phyloP scores from a whole-genome alignment of 1,140 invertebrate genomes.

The Drosophila biarmipes region DNA sequence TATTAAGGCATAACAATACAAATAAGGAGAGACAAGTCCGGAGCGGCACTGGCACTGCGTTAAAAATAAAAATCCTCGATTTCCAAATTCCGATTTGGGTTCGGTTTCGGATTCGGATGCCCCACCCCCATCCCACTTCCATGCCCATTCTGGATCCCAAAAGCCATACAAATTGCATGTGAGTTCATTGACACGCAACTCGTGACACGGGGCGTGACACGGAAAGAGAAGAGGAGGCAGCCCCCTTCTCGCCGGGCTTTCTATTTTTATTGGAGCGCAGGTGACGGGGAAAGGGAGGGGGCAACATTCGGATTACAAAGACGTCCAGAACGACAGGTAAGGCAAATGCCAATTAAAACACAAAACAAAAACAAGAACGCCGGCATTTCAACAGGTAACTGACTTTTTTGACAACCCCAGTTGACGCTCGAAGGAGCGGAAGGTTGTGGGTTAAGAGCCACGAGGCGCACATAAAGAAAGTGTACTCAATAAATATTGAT shows the following conservation, averaged over 20 bases:
- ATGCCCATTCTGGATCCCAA: constrained; percentile 4
- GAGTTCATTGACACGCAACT: constrained; percentile 77
- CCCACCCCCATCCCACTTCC: neutral
- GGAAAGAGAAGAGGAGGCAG: neutral
- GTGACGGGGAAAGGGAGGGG: neutral
- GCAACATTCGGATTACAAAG: constrained; percentile 29
- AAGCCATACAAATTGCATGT: constrained; percentile 78
- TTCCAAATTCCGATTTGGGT: constrained; percentile 38
- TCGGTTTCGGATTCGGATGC: constrained; percentile 10
- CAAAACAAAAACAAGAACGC: constrained; percentile 45
- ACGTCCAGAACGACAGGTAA: constrained; percentile 41
- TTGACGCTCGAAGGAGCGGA: constrained; percentile 28
- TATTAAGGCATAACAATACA: constrained; percentile 74
- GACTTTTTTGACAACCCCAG: constrained; percentile 51
- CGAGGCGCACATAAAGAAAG: constrained; percentile 17
- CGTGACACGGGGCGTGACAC: constrained; percentile 44
- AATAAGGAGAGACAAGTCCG: constrained; percentile 52
- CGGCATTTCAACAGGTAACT: constrained; percentile 74
- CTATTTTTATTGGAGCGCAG: constrained; percentile 59
- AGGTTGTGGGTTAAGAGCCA: neutral
- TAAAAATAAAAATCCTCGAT: constrained; percentile 71
- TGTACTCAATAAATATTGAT: constrained; percentile 19
- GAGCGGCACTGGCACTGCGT: constrained; percentile 24
- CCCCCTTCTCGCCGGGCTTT: constrained; percentile 37
- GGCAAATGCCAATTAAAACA: constrained; percentile 78